Conservation (phyloP, 2,113 vertebrate species). For the Anthoscopus minutus region DNA sequence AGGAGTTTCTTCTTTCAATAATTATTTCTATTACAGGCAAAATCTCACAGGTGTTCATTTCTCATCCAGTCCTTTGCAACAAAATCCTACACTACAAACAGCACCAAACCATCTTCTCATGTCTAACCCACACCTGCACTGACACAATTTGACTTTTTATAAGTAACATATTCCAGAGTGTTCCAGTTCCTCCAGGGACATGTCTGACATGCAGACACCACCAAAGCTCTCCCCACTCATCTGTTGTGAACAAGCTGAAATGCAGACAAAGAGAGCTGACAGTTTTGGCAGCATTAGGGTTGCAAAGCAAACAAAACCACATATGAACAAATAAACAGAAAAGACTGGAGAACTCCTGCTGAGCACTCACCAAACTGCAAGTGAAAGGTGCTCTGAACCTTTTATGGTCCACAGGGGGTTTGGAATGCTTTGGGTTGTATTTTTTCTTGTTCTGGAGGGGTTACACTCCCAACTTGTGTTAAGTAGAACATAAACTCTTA, state of each 20-base stretch:
- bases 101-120: neutral
- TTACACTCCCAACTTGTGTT: neutral
- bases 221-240: neutral
- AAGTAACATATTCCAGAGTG: neutral
- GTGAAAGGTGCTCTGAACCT: neutral
- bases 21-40: neutral
- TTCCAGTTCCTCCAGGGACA: neutral
- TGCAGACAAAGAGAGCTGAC: accelerated
- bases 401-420: neutral
- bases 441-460: neutral
- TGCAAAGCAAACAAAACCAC: neutral
- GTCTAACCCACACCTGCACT: neutral
- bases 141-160: neutral
- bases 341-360: neutral
- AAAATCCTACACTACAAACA: neutral
- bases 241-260: neutral
- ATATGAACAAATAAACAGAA: neutral
- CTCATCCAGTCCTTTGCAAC: neutral
- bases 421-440: neutral
- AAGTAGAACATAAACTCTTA: constrained; percentile 68
- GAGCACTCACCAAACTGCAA: neutral
- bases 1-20: neutral
- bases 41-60: neutral
- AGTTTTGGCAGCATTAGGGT: neutral
- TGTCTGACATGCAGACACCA: neutral